Evolutionary conservation across 2,888 invertebrate species (phyloP).

Genomic region (Volucella zonaria): DNA sequence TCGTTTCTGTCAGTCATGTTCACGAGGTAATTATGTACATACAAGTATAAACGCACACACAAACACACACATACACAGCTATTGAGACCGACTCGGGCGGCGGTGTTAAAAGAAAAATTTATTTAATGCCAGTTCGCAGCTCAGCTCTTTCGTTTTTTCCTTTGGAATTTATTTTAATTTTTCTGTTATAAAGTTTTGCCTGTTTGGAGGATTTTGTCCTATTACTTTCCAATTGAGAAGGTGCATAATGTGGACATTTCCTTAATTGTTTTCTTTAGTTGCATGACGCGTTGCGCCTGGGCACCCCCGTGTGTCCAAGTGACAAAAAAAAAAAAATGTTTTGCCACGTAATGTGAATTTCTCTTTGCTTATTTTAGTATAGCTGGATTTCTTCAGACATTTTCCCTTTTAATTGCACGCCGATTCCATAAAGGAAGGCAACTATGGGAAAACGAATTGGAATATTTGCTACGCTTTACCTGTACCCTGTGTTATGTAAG

Average conservation of each 20-base stretch:
- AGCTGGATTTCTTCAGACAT: constrained; percentile 2
- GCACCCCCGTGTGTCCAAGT: constrained; percentile 6
- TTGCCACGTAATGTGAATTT: constrained; percentile 19
- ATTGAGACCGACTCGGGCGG: background rate
- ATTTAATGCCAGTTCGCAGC: constrained; percentile 40
- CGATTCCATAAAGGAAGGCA: constrained; percentile 26
- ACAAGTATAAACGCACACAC: constrained; percentile 1
- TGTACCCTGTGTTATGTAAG: constrained; percentile 38
- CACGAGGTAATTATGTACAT: constrained; percentile 46
- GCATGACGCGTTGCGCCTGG: background rate
- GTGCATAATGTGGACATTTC: constrained; percentile 27
- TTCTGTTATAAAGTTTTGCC: constrained; percentile 22
- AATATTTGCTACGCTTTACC: constrained; percentile 26
- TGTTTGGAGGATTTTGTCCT: constrained; percentile 39
- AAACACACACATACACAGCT: too few relatives aligned
- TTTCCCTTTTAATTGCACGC: constrained; percentile 3
- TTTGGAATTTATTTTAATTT: too few relatives aligned
- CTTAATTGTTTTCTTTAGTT: constrained; percentile 20
- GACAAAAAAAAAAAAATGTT: background rate
- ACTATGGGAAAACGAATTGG: constrained; percentile 55
- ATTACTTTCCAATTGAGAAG: constrained; percentile 39
- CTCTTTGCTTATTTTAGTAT: background rate
- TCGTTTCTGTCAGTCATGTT: constrained; percentile 60
- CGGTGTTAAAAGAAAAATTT: constrained; percentile 1
- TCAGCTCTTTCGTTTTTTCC: constrained; percentile 62